These are phyloP conservation scores for Semaprochilodus insignis DNA, from an alignment of 2,797 vertebrate species.

Conservation along the genomic window DNA sequence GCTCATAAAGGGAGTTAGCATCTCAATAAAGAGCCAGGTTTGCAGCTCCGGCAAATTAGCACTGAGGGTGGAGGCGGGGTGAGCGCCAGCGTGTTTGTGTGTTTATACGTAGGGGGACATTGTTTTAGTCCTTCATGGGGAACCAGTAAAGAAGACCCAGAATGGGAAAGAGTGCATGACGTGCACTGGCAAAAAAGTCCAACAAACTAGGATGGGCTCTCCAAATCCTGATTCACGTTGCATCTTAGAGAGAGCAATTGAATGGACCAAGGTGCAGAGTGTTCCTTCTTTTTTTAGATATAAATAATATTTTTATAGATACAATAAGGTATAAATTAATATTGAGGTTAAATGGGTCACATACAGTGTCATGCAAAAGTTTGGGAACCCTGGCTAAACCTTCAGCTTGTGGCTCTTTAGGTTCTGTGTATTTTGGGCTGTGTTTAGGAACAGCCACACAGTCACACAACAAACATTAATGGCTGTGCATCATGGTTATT, in stretches of 20 bases:
- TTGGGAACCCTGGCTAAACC: no score
- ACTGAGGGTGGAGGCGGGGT: conserved; percentile 40
- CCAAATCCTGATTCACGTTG: neutral
- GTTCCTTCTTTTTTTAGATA: neutral
- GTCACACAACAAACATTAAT: no score
- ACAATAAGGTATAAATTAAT: no score
- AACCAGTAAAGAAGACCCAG: conserved; percentile 11
- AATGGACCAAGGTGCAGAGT: neutral
- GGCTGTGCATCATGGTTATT: no score
- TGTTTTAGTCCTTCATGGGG: conserved; percentile 42
- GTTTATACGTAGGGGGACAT: conserved; percentile 42
- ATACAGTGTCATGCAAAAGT: no score
- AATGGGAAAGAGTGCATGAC: conserved; percentile 9
- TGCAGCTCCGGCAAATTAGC: conserved; percentile 74
- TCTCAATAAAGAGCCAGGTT: conserved; percentile 93
- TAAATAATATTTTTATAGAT: no score
- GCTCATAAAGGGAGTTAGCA: conserved; percentile 96
- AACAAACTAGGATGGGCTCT: neutral
- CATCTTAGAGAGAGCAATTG: neutral
- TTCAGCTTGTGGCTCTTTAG: no score
- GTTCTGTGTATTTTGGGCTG: no score
- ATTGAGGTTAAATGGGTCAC: no score
- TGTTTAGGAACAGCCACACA: no score
- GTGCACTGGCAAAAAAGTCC: neutral
- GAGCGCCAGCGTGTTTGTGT: conserved; percentile 21